Evolutionary conservation across 1,140 invertebrate species (phyloP), one percentile per base, ranked within the genome.

Genomic region (Amphibalanus amphitrite): DNA sequence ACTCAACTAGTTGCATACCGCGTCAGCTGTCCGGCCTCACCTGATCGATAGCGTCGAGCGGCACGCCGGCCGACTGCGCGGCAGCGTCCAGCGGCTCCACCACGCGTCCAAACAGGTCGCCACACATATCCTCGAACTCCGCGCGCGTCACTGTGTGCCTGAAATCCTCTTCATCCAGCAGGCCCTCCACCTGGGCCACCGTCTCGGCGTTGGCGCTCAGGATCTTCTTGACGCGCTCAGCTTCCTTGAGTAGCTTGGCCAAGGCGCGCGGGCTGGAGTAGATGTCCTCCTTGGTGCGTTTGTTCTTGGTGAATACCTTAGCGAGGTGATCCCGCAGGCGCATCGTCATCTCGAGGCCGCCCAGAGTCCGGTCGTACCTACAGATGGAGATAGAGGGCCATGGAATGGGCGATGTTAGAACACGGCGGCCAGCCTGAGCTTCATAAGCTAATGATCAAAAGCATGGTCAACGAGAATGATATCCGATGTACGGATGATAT

Each of bases 221-320:
- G 0, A 98, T 89, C 78, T 95, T 95, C 82, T 99, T 99, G 0
- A 99, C 81, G 29, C 95, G 82, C 70, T 93, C 95, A 29, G 97
- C 93, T 83, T 99, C 97, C 79, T 96, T 94, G 71, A 97, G 89
- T 3, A 99, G 82, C 79, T 99, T 99, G 8, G 92, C 93, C 89
- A 99, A 89, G 0, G 95, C 87, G 74, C 93, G 84, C 0, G 90
- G 86, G 79, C 89, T 97, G n/a, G 86, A 83, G 72, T 89, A 88
- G 0, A 97, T 90, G 79, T 95, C 89, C 73, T 83, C 88, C 3
- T 83, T 80, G 1, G 90, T 92, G 80, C 91, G 92, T 76, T 93
- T 93, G 79, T 92, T 82, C 15, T 89, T 87, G 78, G 93, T 90
- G 80, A 98, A 99, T 74, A 90, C 86, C 73, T 87, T 86, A 4